Evolutionary conservation across 2,888 invertebrate genomes (phyloP), one percentile per base, ranked within the genome.

Genomic region (Andricus curvator): DNA sequence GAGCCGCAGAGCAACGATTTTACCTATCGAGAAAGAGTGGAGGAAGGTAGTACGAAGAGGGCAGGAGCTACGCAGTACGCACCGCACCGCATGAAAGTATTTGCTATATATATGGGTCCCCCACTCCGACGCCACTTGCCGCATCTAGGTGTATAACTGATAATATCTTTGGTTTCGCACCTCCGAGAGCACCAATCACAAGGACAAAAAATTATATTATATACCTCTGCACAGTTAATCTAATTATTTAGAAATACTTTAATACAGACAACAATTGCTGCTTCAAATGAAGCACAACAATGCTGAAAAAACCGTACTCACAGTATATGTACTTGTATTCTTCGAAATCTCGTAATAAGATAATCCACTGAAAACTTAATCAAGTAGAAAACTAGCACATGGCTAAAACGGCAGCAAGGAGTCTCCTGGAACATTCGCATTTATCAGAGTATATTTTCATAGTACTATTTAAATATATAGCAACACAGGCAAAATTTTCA

Each of bases 351-450:
- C 8, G 17, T 48, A 25, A 68, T 22, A 29, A 68, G 48, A 20
- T 68, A 44, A 48, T 68, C 25, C 41, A 25, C 29, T 17, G 41
- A 68, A 68, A 68, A 68, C 8, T n/a, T 25, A 68, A n/a, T 22
- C 44, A 25, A 68, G 68, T 68, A 48, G 48, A 68, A 68, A 68
- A 68, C 48, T 68, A 68, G 25, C 48, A 48, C 29, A 68, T 48
- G 48, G 25, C n/a, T 67, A 67, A 44, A 51, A 66, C 37, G 6
- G 22, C n/a, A 44, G 37, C 33, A 66, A 67, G 6, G 37, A 44
- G 48, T 68, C 68, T 8, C 25, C 25, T 48, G 29, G 29, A 17
- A 48, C 48, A 68, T 68, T 68, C 25, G 48, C 68, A 68, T 48
- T n/a, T 68, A 68, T 68, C 9, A 68, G 9, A 48, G 17, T 29